These are phyloP conservation scores for Carettochelys insculpta DNA, from an alignment of 2,113 vertebrate species.

Conservation along the genomic window DNA sequence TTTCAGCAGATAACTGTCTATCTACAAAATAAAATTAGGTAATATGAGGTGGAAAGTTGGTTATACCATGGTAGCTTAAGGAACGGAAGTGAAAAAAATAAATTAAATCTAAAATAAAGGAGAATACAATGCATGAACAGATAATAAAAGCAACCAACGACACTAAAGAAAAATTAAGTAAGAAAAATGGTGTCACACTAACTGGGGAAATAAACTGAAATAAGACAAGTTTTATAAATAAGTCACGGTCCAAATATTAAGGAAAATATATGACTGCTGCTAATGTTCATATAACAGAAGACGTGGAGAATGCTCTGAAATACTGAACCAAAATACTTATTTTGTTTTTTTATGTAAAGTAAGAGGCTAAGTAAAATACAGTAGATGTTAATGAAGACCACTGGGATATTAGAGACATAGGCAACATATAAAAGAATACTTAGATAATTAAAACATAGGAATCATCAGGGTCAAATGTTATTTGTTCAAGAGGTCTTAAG, in stretches of 20 bases:
- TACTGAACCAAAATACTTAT: background rate
- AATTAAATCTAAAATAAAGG: background rate
- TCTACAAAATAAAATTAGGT: background rate
- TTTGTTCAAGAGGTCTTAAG: constrained; percentile 21
- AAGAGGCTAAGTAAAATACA: background rate
- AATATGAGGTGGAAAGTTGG: background rate
- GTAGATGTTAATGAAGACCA: background rate
- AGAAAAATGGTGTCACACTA: background rate
- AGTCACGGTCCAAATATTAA: background rate
- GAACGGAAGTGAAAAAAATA: background rate
- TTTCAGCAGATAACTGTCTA: background rate
- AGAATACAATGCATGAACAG: background rate
- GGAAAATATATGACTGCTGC: background rate
- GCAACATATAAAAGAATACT: background rate
- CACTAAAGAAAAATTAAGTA: background rate
- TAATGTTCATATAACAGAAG: background rate
- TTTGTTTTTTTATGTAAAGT: background rate
- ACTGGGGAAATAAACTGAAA: background rate
- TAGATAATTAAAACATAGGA: constrained; percentile 5
- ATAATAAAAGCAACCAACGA: background rate
- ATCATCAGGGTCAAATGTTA: constrained; percentile 3
- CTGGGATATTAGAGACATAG: background rate
- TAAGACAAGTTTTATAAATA: background rate
- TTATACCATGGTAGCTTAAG: background rate
- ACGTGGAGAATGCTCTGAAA: background rate